Base-by-base conservation (phyloP, 2,797 vertebrate genomes). In the Iguana delicatissima region DNA sequence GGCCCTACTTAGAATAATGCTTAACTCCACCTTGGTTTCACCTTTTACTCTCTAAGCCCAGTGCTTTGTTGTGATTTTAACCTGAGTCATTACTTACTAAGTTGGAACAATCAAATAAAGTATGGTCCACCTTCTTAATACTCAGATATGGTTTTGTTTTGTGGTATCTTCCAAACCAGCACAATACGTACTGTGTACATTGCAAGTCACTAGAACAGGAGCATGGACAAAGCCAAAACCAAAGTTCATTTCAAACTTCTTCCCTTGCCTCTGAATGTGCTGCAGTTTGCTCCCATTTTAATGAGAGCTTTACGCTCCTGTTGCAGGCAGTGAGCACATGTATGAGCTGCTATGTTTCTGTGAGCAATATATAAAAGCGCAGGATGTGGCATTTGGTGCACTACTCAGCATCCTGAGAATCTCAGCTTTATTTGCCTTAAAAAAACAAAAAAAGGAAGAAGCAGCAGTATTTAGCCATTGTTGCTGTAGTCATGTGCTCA, bases 201-300 rank as follows among this genome's bases (percentile, higher is more conserved):
- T 57, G 72, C 57, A 46, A 67, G 22, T 35, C 24, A 7, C 55
- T 76, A 35, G 7, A n/a, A 74, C 5, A 35, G 38, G 38, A 86
- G 46, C 42, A 79, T 38, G 12, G 42, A 64, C 22, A 55, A 83
- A 89, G 42, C 59, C 76, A 80, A 76, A 83, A 38, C 10, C 76
- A 86, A 80, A 86, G 64, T 73, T 84, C 52, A 81, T 85, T 81
- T 86, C 77, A 62, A 29, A 55, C 59, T 90, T 50, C 29, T n/a
- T 62, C 26, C 24, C 32, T 79, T 35, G 22, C 79, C 59, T 90
- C 52, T 62, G 26, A 46, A n/a, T 20, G 79, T 59, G 29, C 9
- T 84, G 7, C 50, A 38, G 24, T 50, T 69, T 69, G 16, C n/a
- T 50, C 62, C 62, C 32, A 69, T 84, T 55, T 57, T 42, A 89